Conservation (phyloP, 1,140 invertebrate species). For the Calycopis cecrops region DNA sequence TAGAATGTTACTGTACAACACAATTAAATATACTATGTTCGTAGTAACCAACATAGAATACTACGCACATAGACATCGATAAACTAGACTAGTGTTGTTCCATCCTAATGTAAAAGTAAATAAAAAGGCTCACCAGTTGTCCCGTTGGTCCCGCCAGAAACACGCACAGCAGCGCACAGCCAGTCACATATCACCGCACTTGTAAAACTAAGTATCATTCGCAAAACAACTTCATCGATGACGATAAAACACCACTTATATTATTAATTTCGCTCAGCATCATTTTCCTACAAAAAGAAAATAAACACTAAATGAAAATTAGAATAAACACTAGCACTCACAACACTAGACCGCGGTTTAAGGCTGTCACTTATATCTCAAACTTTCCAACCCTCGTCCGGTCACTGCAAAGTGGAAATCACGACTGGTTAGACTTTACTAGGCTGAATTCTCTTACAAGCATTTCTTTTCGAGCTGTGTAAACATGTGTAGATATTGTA, state of each 20-base stretch:
- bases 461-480: constrained; percentile 50
- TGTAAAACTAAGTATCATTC: constrained; percentile 70
- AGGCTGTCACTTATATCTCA: constrained; percentile 59
- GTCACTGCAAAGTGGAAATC: constrained; percentile 73
- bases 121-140: constrained; percentile 35
- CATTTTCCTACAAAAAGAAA: constrained; percentile 73
- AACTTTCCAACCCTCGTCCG: constrained; percentile 70
- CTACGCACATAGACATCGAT: too few relatives aligned
- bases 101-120: not conserved
- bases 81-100: too few relatives aligned
- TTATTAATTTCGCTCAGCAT: constrained; percentile 73
- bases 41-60: too few relatives aligned
- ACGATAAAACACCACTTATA: constrained; percentile 72
- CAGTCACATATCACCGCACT: constrained; percentile 65
- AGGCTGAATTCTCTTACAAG: constrained; percentile 40
- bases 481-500: constrained; percentile 42
- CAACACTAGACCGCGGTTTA: constrained; percentile 44
- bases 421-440: constrained; percentile 59
- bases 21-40: too few relatives aligned
- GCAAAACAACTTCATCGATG: constrained; percentile 72
- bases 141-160: constrained; percentile 32
- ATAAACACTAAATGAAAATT: constrained; percentile 59
- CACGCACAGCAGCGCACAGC: constrained; percentile 56
- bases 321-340: constrained; percentile 54
- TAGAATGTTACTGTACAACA: too few relatives aligned